Percentiles rank a stretch among this genome's conserved stretches.
These are phyloP conservation scores for Triplophysa bombifrons DNA, from an alignment of 2,797 vertebrate species.

Conservation along the genomic window DNA sequence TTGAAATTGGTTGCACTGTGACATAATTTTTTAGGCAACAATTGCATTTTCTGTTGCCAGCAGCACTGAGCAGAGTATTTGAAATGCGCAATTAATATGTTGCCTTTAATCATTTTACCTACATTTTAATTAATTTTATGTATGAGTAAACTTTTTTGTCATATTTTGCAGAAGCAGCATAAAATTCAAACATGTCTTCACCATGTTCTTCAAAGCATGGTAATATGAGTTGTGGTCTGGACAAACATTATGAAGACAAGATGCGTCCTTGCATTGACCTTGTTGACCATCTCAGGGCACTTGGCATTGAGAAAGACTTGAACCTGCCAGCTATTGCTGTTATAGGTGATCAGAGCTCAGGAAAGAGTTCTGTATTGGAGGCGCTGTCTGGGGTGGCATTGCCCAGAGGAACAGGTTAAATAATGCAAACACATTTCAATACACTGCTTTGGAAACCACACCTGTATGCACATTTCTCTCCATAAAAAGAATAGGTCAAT, in stretches of 20 bases:
- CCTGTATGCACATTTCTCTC: background rate
- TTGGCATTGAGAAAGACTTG: slow-evolving; percentile 79
- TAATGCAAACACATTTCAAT: background rate
- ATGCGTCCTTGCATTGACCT: slow-evolving; percentile 80
- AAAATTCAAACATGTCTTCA: slow-evolving; percentile 1
- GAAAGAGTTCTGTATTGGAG: slow-evolving; percentile 84
- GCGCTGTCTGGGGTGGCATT: slow-evolving; percentile 80
- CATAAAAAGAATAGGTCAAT: background rate
- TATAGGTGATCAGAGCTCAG: slow-evolving; percentile 84
- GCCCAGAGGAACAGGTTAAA: slow-evolving; percentile 77
- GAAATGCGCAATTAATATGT: too few relatives aligned
- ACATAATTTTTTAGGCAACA: too few relatives aligned
- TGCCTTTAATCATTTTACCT: too few relatives aligned
- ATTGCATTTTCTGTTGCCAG: too few relatives aligned
- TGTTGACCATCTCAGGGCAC: slow-evolving; percentile 73
- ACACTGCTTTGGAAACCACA: background rate
- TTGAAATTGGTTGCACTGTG: too few relatives aligned
- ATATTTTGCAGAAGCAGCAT: slow-evolving; percentile 10
- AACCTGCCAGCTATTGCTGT: slow-evolving; percentile 75
- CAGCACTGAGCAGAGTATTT: too few relatives aligned
- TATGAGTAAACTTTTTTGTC: background rate
- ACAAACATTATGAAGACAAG: slow-evolving; percentile 71
- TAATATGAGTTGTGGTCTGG: slow-evolving; percentile 31
- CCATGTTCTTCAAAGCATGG: background rate
- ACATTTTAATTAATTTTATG: too few relatives aligned